Percentiles rank a stretch among this genome's conserved stretches.
Conservation (phyloP, 2,797 vertebrate species). For the Syngnathus rostellatus region DNA sequence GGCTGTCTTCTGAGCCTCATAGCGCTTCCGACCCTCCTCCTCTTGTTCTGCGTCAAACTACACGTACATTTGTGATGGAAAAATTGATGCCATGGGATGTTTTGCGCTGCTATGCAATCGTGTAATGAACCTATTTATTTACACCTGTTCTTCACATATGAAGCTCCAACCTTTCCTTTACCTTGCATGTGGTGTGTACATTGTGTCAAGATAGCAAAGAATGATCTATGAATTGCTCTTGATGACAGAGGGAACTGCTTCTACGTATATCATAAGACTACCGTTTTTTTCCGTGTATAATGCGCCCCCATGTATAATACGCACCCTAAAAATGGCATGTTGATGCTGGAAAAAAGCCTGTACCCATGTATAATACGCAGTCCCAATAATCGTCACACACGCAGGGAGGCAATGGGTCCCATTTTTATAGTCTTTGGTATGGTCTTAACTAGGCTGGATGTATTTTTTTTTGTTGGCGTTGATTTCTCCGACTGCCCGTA, state of each 20-base stretch:
- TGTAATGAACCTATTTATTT: not conserved
- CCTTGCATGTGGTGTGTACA: not conserved
- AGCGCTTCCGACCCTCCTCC: conserved; percentile 82
- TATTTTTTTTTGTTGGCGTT: too few species aligned
- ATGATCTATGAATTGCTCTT: not conserved
- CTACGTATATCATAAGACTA: not conserved
- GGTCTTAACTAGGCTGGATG: too few species aligned
- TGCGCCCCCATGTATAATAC: too few species aligned
- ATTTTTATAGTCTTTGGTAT: too few species aligned
- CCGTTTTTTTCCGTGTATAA: too few species aligned
- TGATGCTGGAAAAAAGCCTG: too few species aligned
- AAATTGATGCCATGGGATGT: not conserved
- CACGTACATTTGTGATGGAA: conserved; percentile 8
- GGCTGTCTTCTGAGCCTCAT: conserved; percentile 85
- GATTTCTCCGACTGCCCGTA: too few species aligned
- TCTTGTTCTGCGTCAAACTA: conserved; percentile 80
- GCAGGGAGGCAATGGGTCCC: too few species aligned
- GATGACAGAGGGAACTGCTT: too few species aligned
- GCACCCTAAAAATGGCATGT: too few species aligned
- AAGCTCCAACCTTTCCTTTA: not conserved
- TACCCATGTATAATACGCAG: too few species aligned
- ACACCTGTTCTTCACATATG: not conserved
- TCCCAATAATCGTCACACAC: too few species aligned
- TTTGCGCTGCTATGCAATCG: not conserved
- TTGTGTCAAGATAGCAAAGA: not conserved